A percentile compares a stretch with the other conserved stretches of the same genome.
Conservation (phyloP, 2,113 vertebrate genomes). For the Aegotheles bennettii region DNA sequence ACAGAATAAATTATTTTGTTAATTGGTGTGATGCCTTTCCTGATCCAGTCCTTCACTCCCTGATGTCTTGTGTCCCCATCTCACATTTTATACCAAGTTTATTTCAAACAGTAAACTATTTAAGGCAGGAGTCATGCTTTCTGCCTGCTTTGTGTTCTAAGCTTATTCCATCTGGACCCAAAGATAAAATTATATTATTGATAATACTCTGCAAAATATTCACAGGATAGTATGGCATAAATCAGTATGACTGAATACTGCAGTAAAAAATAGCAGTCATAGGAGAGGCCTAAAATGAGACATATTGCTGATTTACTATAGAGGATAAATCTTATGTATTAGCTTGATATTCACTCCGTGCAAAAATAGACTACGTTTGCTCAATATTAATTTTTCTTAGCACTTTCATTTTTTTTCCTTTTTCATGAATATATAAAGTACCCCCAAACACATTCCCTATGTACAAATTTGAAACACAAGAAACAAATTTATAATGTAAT, state of each 20-base stretch:
- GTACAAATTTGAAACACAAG: conserved; percentile 6
- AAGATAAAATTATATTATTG: conserved; percentile 50
- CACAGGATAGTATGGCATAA: conserved; percentile 1
- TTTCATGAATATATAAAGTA: conserved; percentile 26
- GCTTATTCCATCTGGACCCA: neutral
- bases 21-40: neutral
- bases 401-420: neutral
- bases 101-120: conserved; percentile 6
- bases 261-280: conserved; percentile 26
- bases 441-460: neutral
- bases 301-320: conserved; percentile 32
- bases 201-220: conserved; percentile 45
- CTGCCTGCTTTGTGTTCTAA: conserved; percentile 12
- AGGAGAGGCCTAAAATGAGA: conserved; percentile 7
- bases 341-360: conserved; percentile 12
- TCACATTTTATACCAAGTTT: neutral
- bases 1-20: neutral
- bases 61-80: neutral
- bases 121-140: neutral
- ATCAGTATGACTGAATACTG: conserved; percentile 25
- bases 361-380: neutral
- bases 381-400: conserved; percentile 20
- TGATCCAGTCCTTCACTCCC: neutral
- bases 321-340: conserved; percentile 46
- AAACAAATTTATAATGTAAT: conserved; percentile 9